Evolutionary conservation across 2,113 vertebrate genomes (phyloP), one percentile per base, ranked within the genome.

Genomic region (Blennius ocellaris): DNA sequence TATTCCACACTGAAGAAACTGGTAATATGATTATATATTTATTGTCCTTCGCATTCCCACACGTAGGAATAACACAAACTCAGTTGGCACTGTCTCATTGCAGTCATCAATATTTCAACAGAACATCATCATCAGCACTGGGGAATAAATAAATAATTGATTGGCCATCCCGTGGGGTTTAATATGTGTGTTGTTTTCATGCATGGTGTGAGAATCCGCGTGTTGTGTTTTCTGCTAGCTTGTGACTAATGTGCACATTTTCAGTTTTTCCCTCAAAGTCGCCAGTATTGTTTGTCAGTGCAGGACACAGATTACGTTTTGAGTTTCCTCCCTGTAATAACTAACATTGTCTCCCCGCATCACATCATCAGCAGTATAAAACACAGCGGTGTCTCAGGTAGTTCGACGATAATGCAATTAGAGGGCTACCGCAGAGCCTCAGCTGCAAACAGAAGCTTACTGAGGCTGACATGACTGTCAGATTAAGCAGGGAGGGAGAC

Each of bases 41-140:
- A 68, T 76, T 30, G 16, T 2, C 14, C 11, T 63, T 69, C 45
- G 17, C 67, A 68, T 53, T 68, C 52, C 51, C 16, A 55, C 60
- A 57, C 56, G 48, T 7, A 15, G 4, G 4, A 48, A 45, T 16
- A 75, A 50, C 30, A 73, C 55, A 75, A 30, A 70, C 66, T 57
- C 68, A 44, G 47, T 75, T 1, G 50, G 51, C 53, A 14, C 30
- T 69, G 76, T 74, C 76, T 82, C 60, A 64, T 80, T 44, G 1
- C 50, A 41, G 3, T 77, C 68, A 86, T 92, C 63, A 88, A 87
- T 91, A 85, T 86, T 93, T 79, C 48, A 90, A 8, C 58, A 53
- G 70, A 81, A 87, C 80, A 79, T 83, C 78, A 53, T 76, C 62
- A 53, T 69, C 55, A 47, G 76, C 59, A 53, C 66, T 57, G 68